Evolutionary conservation across 1,140 invertebrate species (phyloP).

Genomic region (Caenorhabditis elegans): WBcel235 BX284602.5:9091001-9091500

Average conservation of each 20-base stretch:
- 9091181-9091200: neutral
- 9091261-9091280: conserved; percentile 27
- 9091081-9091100: too few species aligned
- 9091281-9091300: conserved; percentile 29
- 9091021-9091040: too few species aligned
- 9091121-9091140: too few species aligned
- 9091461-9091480: neutral
- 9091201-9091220: neutral
- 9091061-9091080: too few species aligned
- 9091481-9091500: neutral
- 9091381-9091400: conserved; percentile 25
- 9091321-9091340: conserved; percentile 19
- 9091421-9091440: conserved; percentile 17
- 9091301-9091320: conserved; percentile 22
- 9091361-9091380: neutral
- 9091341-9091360: conserved; percentile 37
- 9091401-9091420: conserved; percentile 33
- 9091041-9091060: too few species aligned
- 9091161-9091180: too few species aligned
- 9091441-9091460: conserved; percentile 3
- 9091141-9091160: too few species aligned
- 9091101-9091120: too few species aligned
- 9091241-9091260: conserved; percentile 36
- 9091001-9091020: too few species aligned
- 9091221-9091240: conserved; percentile 4